Evolutionary conservation across 2,888 invertebrate genomes (phyloP), one percentile per base, ranked within the genome.

Genomic region (Unio pictorum): DNA sequence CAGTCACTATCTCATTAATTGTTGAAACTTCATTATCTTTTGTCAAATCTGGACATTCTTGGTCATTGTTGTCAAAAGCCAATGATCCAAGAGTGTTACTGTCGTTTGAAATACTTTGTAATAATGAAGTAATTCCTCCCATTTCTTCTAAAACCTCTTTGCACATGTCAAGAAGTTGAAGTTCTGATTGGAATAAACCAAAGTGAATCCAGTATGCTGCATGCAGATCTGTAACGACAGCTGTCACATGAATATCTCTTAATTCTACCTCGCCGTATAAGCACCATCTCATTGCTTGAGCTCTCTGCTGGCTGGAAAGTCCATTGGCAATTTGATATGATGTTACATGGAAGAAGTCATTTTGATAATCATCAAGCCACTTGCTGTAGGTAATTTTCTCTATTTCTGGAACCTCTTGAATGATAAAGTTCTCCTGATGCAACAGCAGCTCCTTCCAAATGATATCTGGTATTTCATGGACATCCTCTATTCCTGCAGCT

Each of bases 391-490:
- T 20, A 54, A 45, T 56, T 34, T 55, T 61, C n/a, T 60, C 56
- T 18, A 72, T 15, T 17, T 74, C 67, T 17, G 60, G 65, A 2
- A 73, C 30, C 54, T 67, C 69, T 30, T 64, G 56, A 3, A 55
- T 18, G 57, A 81, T 55, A 17, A 73, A 66, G 54, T 67, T 64
- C 62, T 73, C 67, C 23, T 78, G 78, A 45, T 66, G 64, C 18
- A 66, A 11, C 3, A 74, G 56, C 4, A 78, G 59, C 34, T 73
- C 71, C 54, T 55, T 18, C 20, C 78, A 55, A 17, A 81, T 26
- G n/a, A 72, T 71, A 1, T n/a, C 23, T 20, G 81, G 81, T 23
- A 79, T 23, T 7, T 68, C 69, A 23, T 73, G 72, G 45, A 79
- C 78, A 15, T 66, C 67, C 8, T 74, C 78, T 20, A 79, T 30